Evolutionary conservation across 2,888 invertebrate genomes (phyloP).

Genomic region (Platycheirus rosarum): DNA sequence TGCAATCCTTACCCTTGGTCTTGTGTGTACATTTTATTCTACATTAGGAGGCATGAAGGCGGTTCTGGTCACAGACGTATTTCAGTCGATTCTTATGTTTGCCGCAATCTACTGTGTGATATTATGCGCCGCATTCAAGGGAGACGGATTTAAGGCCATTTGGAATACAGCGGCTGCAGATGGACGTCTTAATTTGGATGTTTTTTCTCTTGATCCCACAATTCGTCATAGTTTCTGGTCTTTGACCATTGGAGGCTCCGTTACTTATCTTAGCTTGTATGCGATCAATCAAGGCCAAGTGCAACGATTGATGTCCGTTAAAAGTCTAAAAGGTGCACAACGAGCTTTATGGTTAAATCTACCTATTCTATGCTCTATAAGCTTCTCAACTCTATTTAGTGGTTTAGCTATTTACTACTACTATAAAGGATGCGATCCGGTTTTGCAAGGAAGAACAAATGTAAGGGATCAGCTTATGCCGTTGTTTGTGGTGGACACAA

Average conservation of each 20-base stretch:
- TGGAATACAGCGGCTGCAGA: constrained; percentile 88
- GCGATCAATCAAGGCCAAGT: constrained; percentile 94
- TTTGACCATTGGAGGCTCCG: constrained; percentile 89
- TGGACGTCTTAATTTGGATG: constrained; percentile 87
- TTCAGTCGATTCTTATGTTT: constrained; percentile 94
- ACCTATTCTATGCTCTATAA: constrained; percentile 89
- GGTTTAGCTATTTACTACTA: constrained; percentile 93
- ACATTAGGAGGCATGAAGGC: constrained; percentile 96
- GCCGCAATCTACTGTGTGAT: constrained; percentile 91
- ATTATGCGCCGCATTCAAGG: constrained; percentile 87
- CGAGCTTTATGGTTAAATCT: constrained; percentile 90
- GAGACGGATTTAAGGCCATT: constrained; percentile 88
- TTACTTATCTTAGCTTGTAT: constrained; percentile 92
- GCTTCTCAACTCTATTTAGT: constrained; percentile 88
- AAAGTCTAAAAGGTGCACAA: constrained; percentile 88
- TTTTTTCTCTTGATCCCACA: constrained; percentile 90
- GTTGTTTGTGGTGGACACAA: constrained; percentile 89
- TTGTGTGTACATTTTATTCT: constrained; percentile 94
- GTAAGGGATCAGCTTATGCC: constrained; percentile 91
- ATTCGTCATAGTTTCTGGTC: constrained; percentile 93
- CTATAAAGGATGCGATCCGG: constrained; percentile 92
- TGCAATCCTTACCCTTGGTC: constrained; percentile 87
- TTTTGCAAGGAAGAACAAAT: constrained; percentile 85
- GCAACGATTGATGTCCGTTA: constrained; percentile 88
- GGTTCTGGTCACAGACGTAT: constrained; percentile 93